Evolutionary conservation across 2,797 vertebrate species (phyloP).

Genomic region (Myiotriccus ornatus): DNA sequence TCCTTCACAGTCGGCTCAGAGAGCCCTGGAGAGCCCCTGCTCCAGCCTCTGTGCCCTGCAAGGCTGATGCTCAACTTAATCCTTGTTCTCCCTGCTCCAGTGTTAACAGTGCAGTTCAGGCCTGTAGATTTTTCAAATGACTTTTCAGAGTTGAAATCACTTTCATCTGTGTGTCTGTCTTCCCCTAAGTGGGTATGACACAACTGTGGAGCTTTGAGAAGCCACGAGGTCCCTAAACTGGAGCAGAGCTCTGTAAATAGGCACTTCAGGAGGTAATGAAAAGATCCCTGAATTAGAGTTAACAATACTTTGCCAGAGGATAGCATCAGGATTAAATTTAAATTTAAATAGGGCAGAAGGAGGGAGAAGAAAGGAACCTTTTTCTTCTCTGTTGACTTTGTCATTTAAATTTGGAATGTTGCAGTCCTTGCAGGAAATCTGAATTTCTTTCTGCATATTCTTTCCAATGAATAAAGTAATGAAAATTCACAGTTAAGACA

Average conservation of each 20-base stretch:
- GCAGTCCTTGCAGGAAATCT: not conserved
- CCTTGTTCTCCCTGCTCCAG: not conserved
- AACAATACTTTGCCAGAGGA: not conserved
- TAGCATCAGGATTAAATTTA: not conserved
- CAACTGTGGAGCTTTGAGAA: not conserved
- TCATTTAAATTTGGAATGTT: not conserved
- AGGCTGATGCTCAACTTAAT: not conserved
- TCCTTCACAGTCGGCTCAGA: not conserved
- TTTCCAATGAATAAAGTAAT: not conserved
- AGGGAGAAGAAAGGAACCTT: not conserved
- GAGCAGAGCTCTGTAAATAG: not conserved
- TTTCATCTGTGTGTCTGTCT: not conserved
- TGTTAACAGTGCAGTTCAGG: not conserved
- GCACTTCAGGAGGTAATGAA: not conserved
- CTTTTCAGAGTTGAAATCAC: not conserved
- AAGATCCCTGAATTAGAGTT: not conserved
- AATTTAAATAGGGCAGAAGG: not conserved
- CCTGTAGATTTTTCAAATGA: not conserved
- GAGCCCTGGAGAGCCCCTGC: not conserved
- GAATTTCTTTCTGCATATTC: not conserved
- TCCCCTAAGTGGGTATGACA: not conserved
- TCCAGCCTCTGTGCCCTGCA: not conserved
- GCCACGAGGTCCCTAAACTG: not conserved
- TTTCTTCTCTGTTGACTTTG: not conserved
- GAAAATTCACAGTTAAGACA: not conserved